Percentiles rank a stretch among this genome's conserved stretches.
These are phyloP conservation scores for Chrysocyon brachyurus DNA, from an alignment of 2,797 vertebrate genomes.

Conservation along the genomic window DNA sequence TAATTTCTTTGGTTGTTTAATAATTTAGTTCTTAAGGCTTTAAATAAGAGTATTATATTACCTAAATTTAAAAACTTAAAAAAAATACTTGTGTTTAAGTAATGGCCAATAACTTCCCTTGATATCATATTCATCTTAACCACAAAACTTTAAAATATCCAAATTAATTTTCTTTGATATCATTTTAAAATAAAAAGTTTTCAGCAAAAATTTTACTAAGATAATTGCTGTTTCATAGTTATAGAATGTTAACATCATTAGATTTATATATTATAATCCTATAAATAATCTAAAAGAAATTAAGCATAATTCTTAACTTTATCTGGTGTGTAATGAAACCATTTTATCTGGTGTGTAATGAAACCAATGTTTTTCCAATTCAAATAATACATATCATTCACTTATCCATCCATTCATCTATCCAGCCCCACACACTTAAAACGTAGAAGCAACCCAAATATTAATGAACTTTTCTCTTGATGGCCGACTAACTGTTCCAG, in stretches of 20 bases:
- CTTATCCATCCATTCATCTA: not conserved
- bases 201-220: slow-evolving; percentile 15
- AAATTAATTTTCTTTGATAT: slow-evolving; percentile 37
- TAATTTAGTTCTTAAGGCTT: slow-evolving; percentile 2
- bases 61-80: slow-evolving; percentile 8
- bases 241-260: not conserved
- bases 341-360: slow-evolving; percentile 12
- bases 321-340: not conserved
- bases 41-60: not conserved
- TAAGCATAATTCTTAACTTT: not conserved
- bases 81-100: slow-evolving; percentile 4
- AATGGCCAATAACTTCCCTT: not conserved
- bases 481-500: not conserved
- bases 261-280: not conserved
- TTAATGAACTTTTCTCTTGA: not conserved
- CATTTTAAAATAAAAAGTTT: slow-evolving; percentile 13
- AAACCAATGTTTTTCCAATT: not conserved
- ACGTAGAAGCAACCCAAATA: slow-evolving; percentile 11
- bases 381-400: not conserved
- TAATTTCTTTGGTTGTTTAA: slow-evolving; percentile 37
- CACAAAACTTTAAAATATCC: slow-evolving; percentile 26
- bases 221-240: slow-evolving; percentile 18
- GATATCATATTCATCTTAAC: slow-evolving; percentile 9
- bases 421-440: not conserved
- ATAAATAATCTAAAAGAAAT: slow-evolving; percentile 4